These are phyloP conservation scores for Tapirus terrestris DNA, from an alignment of 2,113 vertebrate genomes.

Conservation along the genomic window DNA sequence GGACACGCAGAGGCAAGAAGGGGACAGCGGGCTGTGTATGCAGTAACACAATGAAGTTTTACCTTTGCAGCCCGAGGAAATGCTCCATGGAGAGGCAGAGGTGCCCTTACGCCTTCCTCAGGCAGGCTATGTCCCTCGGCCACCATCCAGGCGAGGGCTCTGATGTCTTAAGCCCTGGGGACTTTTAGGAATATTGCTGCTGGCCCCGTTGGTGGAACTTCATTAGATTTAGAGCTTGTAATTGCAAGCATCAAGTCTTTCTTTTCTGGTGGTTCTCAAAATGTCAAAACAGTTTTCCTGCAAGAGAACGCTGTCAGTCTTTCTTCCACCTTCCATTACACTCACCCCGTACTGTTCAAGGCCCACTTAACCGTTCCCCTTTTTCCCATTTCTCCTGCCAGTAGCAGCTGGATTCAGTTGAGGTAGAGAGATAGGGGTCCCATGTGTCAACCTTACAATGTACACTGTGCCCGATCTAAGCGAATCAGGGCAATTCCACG, in stretches of 20 bases:
- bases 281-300: too few species aligned
- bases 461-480: not conserved
- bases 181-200: too few species aligned
- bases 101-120: rapidly evolving
- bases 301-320: rapidly evolving
- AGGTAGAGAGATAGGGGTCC: not conserved
- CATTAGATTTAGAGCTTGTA: not conserved
- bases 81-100: rapidly evolving
- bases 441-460: not conserved
- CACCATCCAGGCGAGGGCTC: rapidly evolving
- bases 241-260: not conserved
- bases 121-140: not conserved
- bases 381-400: not conserved
- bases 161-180: not conserved
- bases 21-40: slow-evolving; percentile 64
- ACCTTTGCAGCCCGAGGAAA: rapidly evolving
- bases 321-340: not conserved
- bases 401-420: not conserved
- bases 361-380: too few species aligned
- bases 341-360: rapidly evolving
- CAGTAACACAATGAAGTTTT: slow-evolving; percentile 68
- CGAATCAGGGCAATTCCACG: rapidly evolving
- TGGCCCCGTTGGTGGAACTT: not conserved
- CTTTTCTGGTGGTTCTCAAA: not conserved
- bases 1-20: slow-evolving; percentile 58